These are phyloP conservation scores for Lasioglossum pauxillum DNA, from an alignment of 2,888 invertebrate genomes.

Conservation along the genomic window DNA sequence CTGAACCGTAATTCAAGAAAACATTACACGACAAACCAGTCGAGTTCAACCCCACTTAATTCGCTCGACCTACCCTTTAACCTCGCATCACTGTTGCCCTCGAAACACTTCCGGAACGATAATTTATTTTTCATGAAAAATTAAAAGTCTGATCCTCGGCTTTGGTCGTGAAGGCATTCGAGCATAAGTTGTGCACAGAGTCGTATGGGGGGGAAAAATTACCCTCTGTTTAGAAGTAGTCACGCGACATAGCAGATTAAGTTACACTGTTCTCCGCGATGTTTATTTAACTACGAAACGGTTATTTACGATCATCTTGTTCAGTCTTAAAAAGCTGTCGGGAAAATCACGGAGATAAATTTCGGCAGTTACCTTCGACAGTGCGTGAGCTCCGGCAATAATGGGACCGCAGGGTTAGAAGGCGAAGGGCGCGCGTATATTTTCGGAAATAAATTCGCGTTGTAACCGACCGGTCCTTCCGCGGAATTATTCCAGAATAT, in stretches of 20 bases:
- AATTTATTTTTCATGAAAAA: neutral
- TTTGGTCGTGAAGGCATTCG: neutral
- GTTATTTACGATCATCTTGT: neutral
- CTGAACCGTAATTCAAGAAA: neutral
- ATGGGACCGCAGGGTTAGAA: neutral
- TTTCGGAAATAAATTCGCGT: neutral
- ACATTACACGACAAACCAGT: constrained; percentile 3
- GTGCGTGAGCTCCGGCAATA: neutral
- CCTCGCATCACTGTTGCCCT: neutral
- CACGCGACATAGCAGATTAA: too few species aligned
- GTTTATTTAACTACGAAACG: neutral
- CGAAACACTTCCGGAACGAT: neutral
- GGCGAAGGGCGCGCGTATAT: neutral
- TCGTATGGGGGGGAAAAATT: too few species aligned
- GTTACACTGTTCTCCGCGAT: too few species aligned
- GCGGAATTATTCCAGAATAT: constrained; percentile 39
- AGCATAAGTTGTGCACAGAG: neutral
- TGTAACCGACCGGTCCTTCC: neutral
- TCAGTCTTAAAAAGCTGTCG: neutral
- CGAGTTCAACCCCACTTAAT: constrained; percentile 18
- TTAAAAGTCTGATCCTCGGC: neutral
- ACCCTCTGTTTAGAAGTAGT: too few species aligned
- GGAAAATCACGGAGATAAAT: neutral
- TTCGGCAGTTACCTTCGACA: neutral
- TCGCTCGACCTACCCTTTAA: neutral